Conservation (phyloP, 2,113 vertebrate genomes). For the Chitala chitala region DNA sequence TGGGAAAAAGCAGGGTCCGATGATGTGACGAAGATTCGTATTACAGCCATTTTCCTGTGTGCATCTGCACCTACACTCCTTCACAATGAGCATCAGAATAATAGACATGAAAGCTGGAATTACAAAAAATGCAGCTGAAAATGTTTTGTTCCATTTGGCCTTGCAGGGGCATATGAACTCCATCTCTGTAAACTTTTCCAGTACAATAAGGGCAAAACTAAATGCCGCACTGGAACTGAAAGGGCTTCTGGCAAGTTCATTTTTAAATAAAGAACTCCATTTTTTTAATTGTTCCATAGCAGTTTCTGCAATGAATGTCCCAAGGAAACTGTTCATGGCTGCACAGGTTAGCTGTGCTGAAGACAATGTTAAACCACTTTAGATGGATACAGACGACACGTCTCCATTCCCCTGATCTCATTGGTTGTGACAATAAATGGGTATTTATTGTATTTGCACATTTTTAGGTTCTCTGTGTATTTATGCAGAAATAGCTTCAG, state of each 20-base stretch:
- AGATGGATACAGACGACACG: too few relatives aligned
- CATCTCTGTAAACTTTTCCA: constrained; percentile 66
- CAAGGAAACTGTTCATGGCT: too few relatives aligned
- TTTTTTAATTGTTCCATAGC: constrained; percentile 67
- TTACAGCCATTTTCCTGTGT: constrained; percentile 47
- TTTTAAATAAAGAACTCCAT: constrained; percentile 66
- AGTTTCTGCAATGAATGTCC: too few relatives aligned
- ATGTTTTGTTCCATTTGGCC: constrained; percentile 59
- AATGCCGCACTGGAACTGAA: constrained; percentile 65
- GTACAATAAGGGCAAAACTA: constrained; percentile 64
- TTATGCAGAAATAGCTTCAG: too few relatives aligned
- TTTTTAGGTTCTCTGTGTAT: too few relatives aligned
- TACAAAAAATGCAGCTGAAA: constrained; percentile 66
- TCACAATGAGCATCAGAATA: constrained; percentile 63
- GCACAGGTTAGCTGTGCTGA: too few relatives aligned
- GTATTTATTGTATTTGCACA: too few relatives aligned
- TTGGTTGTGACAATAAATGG: too few relatives aligned
- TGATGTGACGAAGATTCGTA: constrained; percentile 58
- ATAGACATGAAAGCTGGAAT: constrained; percentile 67
- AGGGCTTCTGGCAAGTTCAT: constrained; percentile 65
- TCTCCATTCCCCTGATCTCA: too few relatives aligned
- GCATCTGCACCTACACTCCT: constrained; percentile 57
- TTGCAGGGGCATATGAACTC: constrained; percentile 67
- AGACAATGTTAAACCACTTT: too few relatives aligned
- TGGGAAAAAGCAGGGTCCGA: too few relatives aligned